Conservation (phyloP, 2,797 vertebrate species). For the Anableps anableps region DNA sequence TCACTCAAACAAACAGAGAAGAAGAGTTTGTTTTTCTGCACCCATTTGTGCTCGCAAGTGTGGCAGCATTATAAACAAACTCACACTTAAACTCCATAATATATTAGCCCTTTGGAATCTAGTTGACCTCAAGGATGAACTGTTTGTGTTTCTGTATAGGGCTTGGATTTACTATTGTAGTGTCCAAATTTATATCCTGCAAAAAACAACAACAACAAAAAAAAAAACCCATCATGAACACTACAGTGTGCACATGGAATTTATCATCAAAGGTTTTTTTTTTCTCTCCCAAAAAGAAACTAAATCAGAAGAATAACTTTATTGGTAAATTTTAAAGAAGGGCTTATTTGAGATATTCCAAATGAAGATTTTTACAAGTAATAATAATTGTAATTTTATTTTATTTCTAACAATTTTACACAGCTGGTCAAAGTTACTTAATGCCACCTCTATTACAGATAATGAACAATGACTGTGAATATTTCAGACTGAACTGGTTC, state of each 20-base stretch:
- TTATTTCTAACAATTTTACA: neutral
- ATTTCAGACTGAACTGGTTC: neutral
- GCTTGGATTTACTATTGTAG: neutral
- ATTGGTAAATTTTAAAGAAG: neutral
- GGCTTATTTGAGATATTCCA: neutral
- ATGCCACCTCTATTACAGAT: neutral
- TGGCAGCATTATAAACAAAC: neutral
- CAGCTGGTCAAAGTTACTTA: neutral
- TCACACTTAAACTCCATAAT: neutral
- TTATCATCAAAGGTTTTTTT: neutral
- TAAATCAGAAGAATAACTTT: neutral
- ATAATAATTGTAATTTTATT: neutral
- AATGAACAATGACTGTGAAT: neutral
- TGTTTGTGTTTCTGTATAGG: neutral
- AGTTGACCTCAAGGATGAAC: neutral
- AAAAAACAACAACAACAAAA: neutral
- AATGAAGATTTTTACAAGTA: neutral
- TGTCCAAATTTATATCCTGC: neutral
- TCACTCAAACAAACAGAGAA: neutral
- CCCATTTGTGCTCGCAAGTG: neutral
- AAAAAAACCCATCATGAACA: neutral
- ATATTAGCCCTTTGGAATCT: neutral
- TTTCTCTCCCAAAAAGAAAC: neutral
- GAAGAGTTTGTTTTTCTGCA: conserved; percentile 3
- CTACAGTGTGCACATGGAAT: neutral